Percentiles rank a stretch among this genome's conserved stretches.
Evolutionary conservation across 1,140 invertebrate genomes (phyloP).

Genomic region (Macrostomum lignano): DNA sequence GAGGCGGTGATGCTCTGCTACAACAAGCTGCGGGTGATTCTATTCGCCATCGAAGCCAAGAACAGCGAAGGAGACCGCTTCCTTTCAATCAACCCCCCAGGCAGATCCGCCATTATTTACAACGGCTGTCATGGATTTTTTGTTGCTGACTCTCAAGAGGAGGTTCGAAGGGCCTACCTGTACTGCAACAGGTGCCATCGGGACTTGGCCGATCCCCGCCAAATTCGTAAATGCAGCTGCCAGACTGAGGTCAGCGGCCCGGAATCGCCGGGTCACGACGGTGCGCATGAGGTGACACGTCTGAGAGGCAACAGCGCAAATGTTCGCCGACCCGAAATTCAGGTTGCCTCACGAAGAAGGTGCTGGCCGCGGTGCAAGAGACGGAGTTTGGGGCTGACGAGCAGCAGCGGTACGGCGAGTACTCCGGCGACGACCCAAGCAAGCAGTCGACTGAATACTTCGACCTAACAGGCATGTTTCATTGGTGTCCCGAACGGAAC

Average conservation of each 20-base stretch:
- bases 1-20: constrained; percentile 75
- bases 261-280: too few relatives aligned
- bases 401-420: too few relatives aligned
- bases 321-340: too few relatives aligned
- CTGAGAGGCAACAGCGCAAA: too few relatives aligned
- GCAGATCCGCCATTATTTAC: neutral
- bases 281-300: too few relatives aligned
- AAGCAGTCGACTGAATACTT: too few relatives aligned
- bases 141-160: constrained; percentile 7
- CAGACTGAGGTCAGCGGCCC: too few relatives aligned
- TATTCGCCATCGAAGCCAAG: constrained; percentile 7
- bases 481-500: constrained; percentile 82
- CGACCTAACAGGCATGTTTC: constrained; percentile 97
- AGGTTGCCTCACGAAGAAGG: too few relatives aligned
- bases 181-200: constrained; percentile 6
- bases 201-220: neutral
- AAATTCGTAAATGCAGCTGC: neutral
- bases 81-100: constrained; percentile 2
- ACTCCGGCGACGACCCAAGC: too few relatives aligned
- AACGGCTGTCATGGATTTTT: constrained; percentile 8
- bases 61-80: too few relatives aligned
- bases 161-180: constrained; percentile 6
- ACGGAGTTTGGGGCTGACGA: too few relatives aligned
- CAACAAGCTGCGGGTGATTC: constrained; percentile 35
- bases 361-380: too few relatives aligned